These are phyloP conservation scores for Ancistrus triradiatus DNA, from an alignment of 2,113 vertebrate genomes.

Conservation along the genomic window DNA sequence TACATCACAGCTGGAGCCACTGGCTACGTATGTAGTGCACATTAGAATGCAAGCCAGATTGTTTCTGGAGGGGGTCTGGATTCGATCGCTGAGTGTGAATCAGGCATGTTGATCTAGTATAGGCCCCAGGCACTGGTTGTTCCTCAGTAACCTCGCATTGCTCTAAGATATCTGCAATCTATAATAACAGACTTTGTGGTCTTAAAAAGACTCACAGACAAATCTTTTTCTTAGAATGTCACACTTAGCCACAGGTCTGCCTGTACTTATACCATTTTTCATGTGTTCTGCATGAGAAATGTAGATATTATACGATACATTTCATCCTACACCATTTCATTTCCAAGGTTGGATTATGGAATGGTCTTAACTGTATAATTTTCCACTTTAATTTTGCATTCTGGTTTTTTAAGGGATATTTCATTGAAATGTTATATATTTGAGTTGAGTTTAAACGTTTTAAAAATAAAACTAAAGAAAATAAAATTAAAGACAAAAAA, in stretches of 20 bases:
- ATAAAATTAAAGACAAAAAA: too few species aligned
- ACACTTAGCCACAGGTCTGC: slow-evolving; percentile 20
- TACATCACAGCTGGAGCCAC: slow-evolving; percentile 13
- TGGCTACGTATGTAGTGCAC: not conserved
- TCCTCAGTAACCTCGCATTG: slow-evolving; percentile 15
- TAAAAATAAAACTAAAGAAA: too few species aligned
- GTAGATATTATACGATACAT: too few species aligned
- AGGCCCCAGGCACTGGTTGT: not conserved
- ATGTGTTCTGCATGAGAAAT: not conserved
- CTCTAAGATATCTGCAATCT: slow-evolving; percentile 18
- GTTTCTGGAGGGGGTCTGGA: slow-evolving; percentile 9
- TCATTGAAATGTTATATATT: too few species aligned
- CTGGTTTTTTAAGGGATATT: too few species aligned
- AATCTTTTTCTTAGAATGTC: slow-evolving; percentile 17
- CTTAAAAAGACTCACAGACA: slow-evolving; percentile 17
- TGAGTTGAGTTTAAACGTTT: too few species aligned
- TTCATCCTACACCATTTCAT: too few species aligned
- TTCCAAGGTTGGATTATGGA: too few species aligned
- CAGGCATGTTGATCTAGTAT: slow-evolving; percentile 23
- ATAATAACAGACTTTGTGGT: slow-evolving; percentile 27
- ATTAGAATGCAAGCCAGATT: not conserved
- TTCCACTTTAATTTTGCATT: too few species aligned
- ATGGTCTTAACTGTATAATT: too few species aligned
- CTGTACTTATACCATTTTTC: not conserved
- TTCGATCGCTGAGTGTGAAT: slow-evolving; percentile 17